These are phyloP conservation scores for Leucozona laternaria DNA, from an alignment of 2,888 invertebrate species.

Conservation along the genomic window DNA sequence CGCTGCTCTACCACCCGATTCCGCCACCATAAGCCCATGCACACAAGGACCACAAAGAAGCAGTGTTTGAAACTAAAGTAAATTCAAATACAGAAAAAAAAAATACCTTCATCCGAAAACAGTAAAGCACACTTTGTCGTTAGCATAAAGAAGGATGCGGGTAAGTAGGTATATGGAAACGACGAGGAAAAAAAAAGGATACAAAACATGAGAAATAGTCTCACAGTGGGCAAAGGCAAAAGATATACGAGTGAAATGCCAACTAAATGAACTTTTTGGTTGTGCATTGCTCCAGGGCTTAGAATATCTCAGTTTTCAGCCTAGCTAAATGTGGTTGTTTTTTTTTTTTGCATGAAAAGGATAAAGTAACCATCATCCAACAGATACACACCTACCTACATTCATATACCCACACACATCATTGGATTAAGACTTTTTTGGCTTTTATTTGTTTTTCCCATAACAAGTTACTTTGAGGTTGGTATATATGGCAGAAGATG, in stretches of 20 bases:
- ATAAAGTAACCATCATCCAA: slow-evolving; percentile 53
- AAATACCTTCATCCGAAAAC: slow-evolving; percentile 57
- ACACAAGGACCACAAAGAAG: slow-evolving; percentile 38
- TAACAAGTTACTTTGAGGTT: slow-evolving; percentile 41
- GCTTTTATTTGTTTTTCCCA: slow-evolving; percentile 38
- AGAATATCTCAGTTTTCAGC: slow-evolving; percentile 15
- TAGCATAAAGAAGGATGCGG: slow-evolving; percentile 56
- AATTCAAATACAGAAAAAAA: slow-evolving; percentile 25
- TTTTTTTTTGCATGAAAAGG: slow-evolving; percentile 44
- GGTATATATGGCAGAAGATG: not conserved
- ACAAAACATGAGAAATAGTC: slow-evolving; percentile 42
- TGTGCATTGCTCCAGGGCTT: slow-evolving; percentile 40
- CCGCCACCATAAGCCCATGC: slow-evolving; percentile 22
- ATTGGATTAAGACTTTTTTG: slow-evolving; percentile 16
- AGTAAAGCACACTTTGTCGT: slow-evolving; percentile 68
- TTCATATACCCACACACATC: not conserved
- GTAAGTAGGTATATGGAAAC: not conserved
- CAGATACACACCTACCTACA: not conserved
- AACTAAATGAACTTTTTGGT: slow-evolving; percentile 68
- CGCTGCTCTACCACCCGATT: not conserved
- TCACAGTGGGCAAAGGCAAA: slow-evolving; percentile 42
- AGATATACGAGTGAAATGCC: slow-evolving; percentile 52
- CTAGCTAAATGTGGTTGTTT: slow-evolving; percentile 44
- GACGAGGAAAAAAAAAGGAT: slow-evolving; percentile 1
- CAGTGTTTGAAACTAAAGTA: slow-evolving; percentile 49